Percentiles rank a stretch among this genome's conserved stretches.
These are phyloP conservation scores for Capromys pilorides DNA, from an alignment of 2,797 vertebrate genomes.

Conservation along the genomic window DNA sequence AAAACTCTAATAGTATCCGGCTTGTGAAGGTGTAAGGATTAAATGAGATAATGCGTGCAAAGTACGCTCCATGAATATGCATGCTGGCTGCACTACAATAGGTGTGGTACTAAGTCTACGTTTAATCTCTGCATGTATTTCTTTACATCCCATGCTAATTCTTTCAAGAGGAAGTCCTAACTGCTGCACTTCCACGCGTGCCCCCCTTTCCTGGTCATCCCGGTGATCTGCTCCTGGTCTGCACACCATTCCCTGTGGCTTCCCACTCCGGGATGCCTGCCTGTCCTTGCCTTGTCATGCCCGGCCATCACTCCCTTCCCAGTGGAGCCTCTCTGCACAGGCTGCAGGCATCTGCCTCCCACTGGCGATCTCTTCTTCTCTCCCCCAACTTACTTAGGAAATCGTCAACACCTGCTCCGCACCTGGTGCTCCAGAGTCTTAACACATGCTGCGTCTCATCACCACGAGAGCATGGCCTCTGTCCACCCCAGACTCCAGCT, in stretches of 20 bases:
- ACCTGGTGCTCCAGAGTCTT: no score
- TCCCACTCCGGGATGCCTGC: not conserved
- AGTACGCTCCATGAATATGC: conserved; percentile 55
- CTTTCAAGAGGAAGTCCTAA: not conserved
- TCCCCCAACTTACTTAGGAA: not conserved
- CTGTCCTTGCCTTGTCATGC: not conserved
- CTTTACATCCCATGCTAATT: not conserved
- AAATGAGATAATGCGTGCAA: conserved; percentile 54
- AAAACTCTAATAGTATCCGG: conserved; percentile 11
- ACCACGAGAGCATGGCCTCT: not conserved
- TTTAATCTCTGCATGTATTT: conserved; percentile 50
- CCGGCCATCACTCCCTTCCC: not conserved
- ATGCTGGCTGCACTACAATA: not conserved
- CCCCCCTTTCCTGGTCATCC: not conserved
- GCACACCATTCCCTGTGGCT: not conserved
- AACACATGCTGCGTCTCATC: not conserved
- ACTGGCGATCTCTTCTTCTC: not conserved
- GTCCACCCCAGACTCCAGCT: fast-evolving
- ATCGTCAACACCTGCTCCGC: no score
- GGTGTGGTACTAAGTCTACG: not conserved
- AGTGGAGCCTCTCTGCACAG: not conserved
- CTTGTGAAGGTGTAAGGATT: conserved; percentile 46
- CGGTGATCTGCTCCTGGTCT: not conserved
- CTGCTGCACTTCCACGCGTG: not conserved
- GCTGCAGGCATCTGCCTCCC: not conserved